Evolutionary conservation across 2,797 vertebrate genomes (phyloP).

Genomic region (Caiman crocodilus): DNA sequence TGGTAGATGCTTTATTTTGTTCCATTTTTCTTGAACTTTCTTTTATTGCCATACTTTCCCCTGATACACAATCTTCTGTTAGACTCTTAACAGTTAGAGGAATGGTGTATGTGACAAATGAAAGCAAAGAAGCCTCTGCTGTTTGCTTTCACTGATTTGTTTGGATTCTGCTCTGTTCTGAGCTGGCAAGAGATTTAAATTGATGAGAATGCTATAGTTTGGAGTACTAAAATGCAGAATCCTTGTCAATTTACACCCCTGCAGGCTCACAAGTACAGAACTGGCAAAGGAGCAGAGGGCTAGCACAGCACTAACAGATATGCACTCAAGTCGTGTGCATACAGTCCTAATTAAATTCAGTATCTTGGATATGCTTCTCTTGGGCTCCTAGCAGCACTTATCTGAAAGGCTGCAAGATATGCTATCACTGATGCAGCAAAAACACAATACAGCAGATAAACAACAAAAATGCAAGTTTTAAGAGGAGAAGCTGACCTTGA

Average conservation of each 20-base stretch:
- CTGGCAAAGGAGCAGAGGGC: not conserved
- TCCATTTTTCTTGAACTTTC: not conserved
- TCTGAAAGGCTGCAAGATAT: not conserved
- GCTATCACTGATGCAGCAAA: not conserved
- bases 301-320: not conserved
- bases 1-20: not conserved
- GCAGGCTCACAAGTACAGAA: not conserved
- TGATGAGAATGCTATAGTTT: not conserved
- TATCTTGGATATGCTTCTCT: not conserved
- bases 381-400: not conserved
- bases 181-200: not conserved
- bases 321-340: accelerated
- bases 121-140: not conserved
- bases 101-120: not conserved
- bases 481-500: not conserved
- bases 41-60: not conserved
- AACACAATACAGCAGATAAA: not conserved
- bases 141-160: not conserved
- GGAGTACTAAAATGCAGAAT: not conserved
- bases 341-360: not conserved
- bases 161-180: not conserved
- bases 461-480: not conserved
- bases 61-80: not conserved
- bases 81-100: not conserved
- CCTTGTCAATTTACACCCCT: not conserved